These are phyloP conservation scores for Myioborus miniatus DNA, from an alignment of 2,797 vertebrate genomes.

Conservation along the genomic window DNA sequence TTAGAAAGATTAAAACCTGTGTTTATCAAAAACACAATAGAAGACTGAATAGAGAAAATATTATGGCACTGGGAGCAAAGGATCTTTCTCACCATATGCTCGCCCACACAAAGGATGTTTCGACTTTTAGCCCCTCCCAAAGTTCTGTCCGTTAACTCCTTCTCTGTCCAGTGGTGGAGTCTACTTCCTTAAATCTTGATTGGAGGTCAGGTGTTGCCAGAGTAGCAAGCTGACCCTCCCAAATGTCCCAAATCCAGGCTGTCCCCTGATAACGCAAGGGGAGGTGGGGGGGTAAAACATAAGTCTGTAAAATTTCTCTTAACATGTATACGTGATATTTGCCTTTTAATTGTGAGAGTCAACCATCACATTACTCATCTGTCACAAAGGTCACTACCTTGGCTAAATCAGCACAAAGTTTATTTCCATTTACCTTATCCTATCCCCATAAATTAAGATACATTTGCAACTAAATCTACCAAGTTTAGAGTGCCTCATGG, in stretches of 20 bases:
- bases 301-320: neutral
- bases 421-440: neutral
- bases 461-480: accelerated
- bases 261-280: neutral
- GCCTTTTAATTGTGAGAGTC: neutral
- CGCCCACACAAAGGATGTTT: neutral
- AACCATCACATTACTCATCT: neutral
- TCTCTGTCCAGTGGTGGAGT: neutral
- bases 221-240: neutral
- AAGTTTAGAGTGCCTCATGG: neutral
- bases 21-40: neutral
- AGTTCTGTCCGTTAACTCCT: neutral
- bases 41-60: neutral
- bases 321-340: neutral
- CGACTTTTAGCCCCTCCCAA: neutral
- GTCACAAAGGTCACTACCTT: neutral
- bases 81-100: neutral
- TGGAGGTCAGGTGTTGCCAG: neutral
- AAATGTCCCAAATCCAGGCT: neutral
- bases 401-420: neutral
- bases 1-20: neutral
- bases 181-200: neutral
- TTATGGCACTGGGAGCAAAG: neutral
- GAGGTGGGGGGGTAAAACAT: neutral
- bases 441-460: neutral